Percentiles rank a stretch among this genome's conserved stretches.
phyloP scores from a whole-genome alignment of 2,797 vertebrate genomes.

The Clamator glandarius region DNA sequence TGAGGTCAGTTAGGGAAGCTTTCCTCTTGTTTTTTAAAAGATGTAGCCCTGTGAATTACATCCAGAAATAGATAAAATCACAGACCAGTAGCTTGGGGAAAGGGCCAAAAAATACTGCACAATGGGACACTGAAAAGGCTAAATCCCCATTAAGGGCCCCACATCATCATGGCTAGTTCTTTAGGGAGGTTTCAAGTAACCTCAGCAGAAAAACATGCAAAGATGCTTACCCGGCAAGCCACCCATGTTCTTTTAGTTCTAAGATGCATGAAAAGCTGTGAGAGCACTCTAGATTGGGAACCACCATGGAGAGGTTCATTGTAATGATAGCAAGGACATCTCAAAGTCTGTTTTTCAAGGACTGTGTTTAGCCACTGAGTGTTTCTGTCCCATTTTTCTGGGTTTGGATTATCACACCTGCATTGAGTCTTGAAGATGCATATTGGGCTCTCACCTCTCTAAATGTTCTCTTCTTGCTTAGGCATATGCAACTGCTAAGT shows the following conservation, averaged over 20 bases:
- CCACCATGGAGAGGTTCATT: not conserved
- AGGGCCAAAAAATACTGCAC: not conserved
- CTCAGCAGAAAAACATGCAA: not conserved
- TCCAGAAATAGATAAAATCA: not conserved
- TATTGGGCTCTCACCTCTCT: not conserved
- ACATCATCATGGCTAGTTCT: not conserved
- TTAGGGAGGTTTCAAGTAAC: not conserved
- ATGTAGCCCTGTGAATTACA: not conserved
- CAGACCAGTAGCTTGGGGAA: not conserved
- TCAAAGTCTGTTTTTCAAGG: not conserved
- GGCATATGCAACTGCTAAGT: not conserved
- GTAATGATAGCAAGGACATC: not conserved
- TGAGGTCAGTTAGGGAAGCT: not conserved
- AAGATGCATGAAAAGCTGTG: not conserved
- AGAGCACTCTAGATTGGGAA: not conserved
- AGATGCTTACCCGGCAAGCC: not conserved
- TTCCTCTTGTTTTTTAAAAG: not conserved
- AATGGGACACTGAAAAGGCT: not conserved
- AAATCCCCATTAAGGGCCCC: not conserved
- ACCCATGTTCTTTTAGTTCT: fast-evolving
- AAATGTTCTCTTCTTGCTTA: not conserved
- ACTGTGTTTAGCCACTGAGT: not conserved
- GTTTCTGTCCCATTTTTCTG: not conserved
- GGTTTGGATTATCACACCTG: not conserved
- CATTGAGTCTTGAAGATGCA: not conserved